Conservation (phyloP, 2,888 invertebrate genomes). For the Exephanes ischioxanthus region DNA sequence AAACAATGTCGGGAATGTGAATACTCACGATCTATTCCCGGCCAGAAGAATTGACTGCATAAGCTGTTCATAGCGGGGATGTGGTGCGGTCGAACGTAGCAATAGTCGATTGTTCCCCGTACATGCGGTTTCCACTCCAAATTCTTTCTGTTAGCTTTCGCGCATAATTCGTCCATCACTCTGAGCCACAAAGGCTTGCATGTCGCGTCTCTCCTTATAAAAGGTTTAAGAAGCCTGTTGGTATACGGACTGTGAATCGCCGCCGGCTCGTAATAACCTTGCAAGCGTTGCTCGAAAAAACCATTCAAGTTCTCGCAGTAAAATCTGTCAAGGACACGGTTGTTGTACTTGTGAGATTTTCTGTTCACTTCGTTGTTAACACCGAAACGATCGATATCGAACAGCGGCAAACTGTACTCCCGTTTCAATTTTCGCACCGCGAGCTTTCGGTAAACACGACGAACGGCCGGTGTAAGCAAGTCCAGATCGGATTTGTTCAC, state of each 20-base stretch:
- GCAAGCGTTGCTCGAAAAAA: constrained; percentile 84
- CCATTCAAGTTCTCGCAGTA: constrained; percentile 74
- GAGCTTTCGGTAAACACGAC: constrained; percentile 87
- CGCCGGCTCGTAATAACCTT: constrained; percentile 86
- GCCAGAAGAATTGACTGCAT: constrained; percentile 95
- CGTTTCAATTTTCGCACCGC: constrained; percentile 87
- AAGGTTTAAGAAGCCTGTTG: constrained; percentile 92
- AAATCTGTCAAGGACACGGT: constrained; percentile 80
- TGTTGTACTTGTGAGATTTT: constrained; percentile 68
- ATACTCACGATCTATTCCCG: constrained; percentile 94
- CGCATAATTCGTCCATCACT: constrained; percentile 89
- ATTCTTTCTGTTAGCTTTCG: constrained; percentile 86
- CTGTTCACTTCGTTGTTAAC: constrained; percentile 55
- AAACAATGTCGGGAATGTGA: background rate
- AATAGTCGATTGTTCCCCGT: constrained; percentile 91
- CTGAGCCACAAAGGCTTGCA: constrained; percentile 90
- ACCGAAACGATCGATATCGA: constrained; percentile 86
- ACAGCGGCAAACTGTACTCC: constrained; percentile 86
- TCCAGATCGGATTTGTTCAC: constrained; percentile 76
- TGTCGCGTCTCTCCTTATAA: constrained; percentile 90
- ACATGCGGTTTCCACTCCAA: constrained; percentile 84
- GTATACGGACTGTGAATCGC: constrained; percentile 90
- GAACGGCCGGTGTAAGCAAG: constrained; percentile 78
- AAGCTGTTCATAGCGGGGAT: constrained; percentile 94
- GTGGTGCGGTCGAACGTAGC: constrained; percentile 95